Conservation (phyloP, 2,113 vertebrate species). For the Amia ocellicauda region DNA sequence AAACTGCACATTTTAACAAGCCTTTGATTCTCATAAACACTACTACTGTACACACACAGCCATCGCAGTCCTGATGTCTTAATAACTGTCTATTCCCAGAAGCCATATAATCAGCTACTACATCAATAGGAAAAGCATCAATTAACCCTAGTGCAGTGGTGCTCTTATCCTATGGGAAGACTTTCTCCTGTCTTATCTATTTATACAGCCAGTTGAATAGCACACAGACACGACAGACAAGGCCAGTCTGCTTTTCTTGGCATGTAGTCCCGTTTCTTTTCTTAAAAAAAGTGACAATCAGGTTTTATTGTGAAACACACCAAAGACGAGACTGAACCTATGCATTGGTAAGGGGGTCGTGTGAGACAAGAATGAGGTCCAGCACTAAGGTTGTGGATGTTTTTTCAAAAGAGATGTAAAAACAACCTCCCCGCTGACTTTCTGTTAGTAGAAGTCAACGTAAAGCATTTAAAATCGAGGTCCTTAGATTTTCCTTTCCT, state of each 20-base stretch:
- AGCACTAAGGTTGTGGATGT: too few species aligned
- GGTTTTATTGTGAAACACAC: too few species aligned
- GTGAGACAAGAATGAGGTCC: too few species aligned
- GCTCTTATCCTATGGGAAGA: background rate
- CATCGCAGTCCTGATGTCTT: constrained; percentile 57
- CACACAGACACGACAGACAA: constrained; percentile 37
- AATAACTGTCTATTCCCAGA: constrained; percentile 57
- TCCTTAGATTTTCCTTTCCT: too few species aligned
- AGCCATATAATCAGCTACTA: constrained; percentile 41
- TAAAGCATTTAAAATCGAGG: too few species aligned
- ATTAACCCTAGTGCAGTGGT: constrained; percentile 52
- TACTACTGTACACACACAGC: constrained; percentile 43
- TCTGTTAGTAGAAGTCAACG: too few species aligned
- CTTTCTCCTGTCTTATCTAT: constrained; percentile 53
- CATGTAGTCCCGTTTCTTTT: too few species aligned
- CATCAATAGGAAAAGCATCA: constrained; percentile 7
- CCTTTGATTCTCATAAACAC: constrained; percentile 54
- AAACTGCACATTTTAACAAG: constrained; percentile 50
- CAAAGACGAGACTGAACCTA: too few species aligned
- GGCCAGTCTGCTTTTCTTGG: constrained; percentile 52
- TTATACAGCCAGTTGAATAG: constrained; percentile 53
- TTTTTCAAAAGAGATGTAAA: too few species aligned
- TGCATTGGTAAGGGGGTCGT: too few species aligned
- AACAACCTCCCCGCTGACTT: too few species aligned
- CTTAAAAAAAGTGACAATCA: too few species aligned